A percentile compares a stretch with the other conserved stretches of the same genome.
Evolutionary conservation across 2,888 invertebrate genomes (phyloP).

Genomic region (Bedellia somnulentella): DNA sequence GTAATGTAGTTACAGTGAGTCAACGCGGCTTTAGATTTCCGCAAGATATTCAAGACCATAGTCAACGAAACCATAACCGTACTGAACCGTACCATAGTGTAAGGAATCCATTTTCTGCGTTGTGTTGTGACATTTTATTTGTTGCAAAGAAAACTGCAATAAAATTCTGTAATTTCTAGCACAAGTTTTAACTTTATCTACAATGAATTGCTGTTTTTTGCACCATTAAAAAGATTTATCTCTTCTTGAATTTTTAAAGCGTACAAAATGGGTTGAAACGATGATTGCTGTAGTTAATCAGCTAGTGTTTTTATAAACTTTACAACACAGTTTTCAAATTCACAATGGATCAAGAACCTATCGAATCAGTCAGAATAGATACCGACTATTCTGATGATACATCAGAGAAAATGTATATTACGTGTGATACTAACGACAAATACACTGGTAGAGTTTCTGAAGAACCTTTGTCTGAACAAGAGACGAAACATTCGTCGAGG

Average conservation of each 20-base stretch:
- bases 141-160: not conserved
- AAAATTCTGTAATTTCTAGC: no score
- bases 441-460: conserved; percentile 48
- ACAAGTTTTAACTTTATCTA: no score
- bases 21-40: no score
- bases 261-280: conserved; percentile 52
- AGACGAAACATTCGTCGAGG: conserved; percentile 78
- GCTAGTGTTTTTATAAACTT: conserved; percentile 20
- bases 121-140: conserved; percentile 50
- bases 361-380: conserved; percentile 26
- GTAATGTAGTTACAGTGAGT: no score
- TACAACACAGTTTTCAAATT: conserved; percentile 11
- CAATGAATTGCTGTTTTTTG: no score
- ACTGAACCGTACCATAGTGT: conserved; percentile 16
- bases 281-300: conserved; percentile 43
- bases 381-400: conserved; percentile 44
- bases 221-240: no score
- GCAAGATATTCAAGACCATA: no score
- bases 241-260: conserved; percentile 25
- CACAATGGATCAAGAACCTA: conserved; percentile 47
- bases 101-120: conserved; percentile 54
- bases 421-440: conserved; percentile 40
- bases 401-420: conserved; percentile 35
- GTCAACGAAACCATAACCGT: conserved; percentile 7
- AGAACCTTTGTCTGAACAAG: conserved; percentile 39